Base-by-base conservation (phyloP, 2,113 vertebrate genomes). In the Mobula birostris region DNA sequence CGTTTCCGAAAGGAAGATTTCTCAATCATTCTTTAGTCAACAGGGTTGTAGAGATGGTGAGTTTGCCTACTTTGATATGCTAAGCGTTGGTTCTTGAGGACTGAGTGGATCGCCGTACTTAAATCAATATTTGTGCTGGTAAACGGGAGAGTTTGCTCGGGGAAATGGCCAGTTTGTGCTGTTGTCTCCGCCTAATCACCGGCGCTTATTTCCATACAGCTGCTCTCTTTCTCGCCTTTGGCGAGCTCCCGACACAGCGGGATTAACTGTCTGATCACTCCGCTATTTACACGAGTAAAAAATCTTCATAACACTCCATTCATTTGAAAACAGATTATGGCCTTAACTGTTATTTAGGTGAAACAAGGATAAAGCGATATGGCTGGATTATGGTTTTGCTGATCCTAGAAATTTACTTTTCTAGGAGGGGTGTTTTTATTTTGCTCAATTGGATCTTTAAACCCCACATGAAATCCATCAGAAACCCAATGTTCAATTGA, bases 191-290 rank as follows among this genome's bases (percentile, higher is more conserved):
- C 66, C 90, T 68, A 21, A 72, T n/a, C 91, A 93, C 90, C 66
- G 40, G 90, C n/a, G 32, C 90, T 72, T 72, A 92, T 92, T 72
- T 92, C 68, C 91, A 93, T 93, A 76, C 70, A 93, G 68, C 91
- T 93, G 91, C 40, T 48, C 21, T 8, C 72, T 15, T 29, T 8
- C 68, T 24, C 48, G 66, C 36, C 91, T 93, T 17, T 12, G 21
- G 66, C 90, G 32, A 48, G 68, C 90, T 36, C 32, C 66, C 40
- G 68, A 27, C 32, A 40, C 36, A 92, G 32, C 68, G 27, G 36
- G 36, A 70, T 70, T 74, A 74, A 48, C 36, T 91, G 87, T 92
- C 66, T 72, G 21, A 72, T 24, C 29, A 40, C 80, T 14, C 70
- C 70, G 15, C 68, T 56, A 12, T 70, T 74, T 93, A 27, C 21